Conservation (phyloP, 2,113 vertebrate species). For the Geothlypis trichas region DNA sequence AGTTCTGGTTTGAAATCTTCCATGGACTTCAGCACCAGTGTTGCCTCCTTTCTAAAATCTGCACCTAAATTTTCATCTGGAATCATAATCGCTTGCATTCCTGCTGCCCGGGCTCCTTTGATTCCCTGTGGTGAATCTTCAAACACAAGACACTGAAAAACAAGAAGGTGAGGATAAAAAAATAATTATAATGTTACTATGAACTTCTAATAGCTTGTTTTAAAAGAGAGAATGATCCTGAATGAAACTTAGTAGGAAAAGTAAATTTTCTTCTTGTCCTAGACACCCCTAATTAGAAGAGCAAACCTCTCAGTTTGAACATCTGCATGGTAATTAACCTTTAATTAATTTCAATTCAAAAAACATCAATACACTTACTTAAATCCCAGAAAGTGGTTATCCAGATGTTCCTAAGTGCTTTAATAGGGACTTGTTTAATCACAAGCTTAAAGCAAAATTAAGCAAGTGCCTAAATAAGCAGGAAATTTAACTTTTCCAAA, state of each 20-base stretch:
- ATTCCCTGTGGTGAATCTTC: constrained; percentile 92
- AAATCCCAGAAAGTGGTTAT: not conserved
- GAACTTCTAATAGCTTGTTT: not conserved
- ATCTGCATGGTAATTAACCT: constrained; percentile 19
- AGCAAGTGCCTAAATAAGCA: not conserved
- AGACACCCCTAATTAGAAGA: not conserved
- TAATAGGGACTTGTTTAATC: not conserved
- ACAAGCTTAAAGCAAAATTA: not conserved
- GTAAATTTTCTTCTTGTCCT: not conserved
- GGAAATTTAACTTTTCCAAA: not conserved
- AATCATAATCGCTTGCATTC: constrained; percentile 95
- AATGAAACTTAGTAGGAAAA: not conserved
- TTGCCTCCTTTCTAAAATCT: constrained; percentile 77
- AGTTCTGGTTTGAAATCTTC: constrained; percentile 85
- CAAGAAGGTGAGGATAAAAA: not conserved
- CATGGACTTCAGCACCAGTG: constrained; percentile 82
- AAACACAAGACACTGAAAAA: constrained; percentile 89
- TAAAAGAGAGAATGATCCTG: not conserved
- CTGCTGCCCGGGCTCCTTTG: constrained; percentile 79
- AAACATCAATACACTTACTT: not conserved
- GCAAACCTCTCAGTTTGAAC: not conserved
- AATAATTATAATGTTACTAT: not conserved
- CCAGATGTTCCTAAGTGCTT: constrained; percentile 6
- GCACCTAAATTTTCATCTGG: constrained; percentile 83
- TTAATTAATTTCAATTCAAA: constrained; percentile 11